Evolutionary conservation across 2,797 vertebrate species (phyloP).

Genomic region (Huso huso): DNA sequence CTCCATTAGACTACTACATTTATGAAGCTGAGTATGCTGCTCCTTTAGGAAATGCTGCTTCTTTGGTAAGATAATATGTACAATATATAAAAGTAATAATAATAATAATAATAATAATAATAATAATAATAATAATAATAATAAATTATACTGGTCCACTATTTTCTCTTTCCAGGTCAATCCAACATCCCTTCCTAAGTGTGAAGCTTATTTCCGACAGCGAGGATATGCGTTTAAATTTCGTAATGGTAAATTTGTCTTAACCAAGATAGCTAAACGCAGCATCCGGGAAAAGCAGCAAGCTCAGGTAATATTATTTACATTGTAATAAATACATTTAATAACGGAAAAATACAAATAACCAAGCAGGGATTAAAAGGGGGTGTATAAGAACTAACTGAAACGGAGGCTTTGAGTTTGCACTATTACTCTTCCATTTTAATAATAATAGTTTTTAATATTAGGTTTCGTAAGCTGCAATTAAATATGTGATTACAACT

Average conservation of each 20-base stretch:
- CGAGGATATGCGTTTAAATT: slow-evolving; percentile 67
- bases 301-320: slow-evolving; percentile 27
- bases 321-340: too few relatives aligned
- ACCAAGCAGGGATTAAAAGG: too few relatives aligned
- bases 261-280: slow-evolving; percentile 54
- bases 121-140: too few relatives aligned
- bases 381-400: too few relatives aligned
- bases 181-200: slow-evolving; percentile 51
- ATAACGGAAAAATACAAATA: too few relatives aligned
- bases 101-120: too few relatives aligned
- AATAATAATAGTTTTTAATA: too few relatives aligned
- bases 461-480: too few relatives aligned
- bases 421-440: too few relatives aligned
- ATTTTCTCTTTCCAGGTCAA: slow-evolving; percentile 40
- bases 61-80: slow-evolving; percentile 51
- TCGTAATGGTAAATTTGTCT: slow-evolving; percentile 61
- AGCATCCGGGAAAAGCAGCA: slow-evolving; percentile 33
- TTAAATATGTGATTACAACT: too few relatives aligned
- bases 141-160: neutral
- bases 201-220: slow-evolving; percentile 67
- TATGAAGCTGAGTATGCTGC: slow-evolving; percentile 74
- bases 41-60: slow-evolving; percentile 36
- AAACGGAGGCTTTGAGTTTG: too few relatives aligned
- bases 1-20: slow-evolving; percentile 70
- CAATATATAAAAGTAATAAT: neutral